These are phyloP conservation scores for Procambarus virginalis DNA, from an alignment of 1,140 invertebrate species.

Conservation along the genomic window DNA sequence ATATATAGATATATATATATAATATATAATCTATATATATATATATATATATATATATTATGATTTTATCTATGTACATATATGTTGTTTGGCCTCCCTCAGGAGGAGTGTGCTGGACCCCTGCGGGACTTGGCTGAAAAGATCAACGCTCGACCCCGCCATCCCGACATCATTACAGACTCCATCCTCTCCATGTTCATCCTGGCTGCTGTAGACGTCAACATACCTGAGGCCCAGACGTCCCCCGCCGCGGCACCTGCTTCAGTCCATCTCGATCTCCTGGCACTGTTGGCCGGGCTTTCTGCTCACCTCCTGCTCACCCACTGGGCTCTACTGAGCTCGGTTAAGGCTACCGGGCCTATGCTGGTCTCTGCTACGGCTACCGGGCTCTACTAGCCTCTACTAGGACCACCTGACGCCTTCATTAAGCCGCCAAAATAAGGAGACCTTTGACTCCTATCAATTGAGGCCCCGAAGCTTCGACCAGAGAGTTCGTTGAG, in stretches of 20 bases:
- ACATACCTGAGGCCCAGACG: constrained; percentile 73
- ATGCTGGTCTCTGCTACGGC: no score
- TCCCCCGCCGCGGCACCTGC: constrained; percentile 39
- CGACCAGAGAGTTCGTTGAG: neutral
- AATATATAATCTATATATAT: no score
- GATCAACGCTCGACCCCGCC: constrained; percentile 83
- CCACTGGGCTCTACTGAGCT: neutral
- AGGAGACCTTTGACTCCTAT: neutral
- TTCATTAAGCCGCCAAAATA: neutral
- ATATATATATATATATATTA: no score
- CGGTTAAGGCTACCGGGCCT: neutral
- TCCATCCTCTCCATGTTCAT: constrained; percentile 91
- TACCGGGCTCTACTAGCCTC: no score
- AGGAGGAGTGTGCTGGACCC: constrained; percentile 88
- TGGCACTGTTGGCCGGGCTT: constrained; percentile 7
- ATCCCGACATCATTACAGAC: constrained; percentile 89
- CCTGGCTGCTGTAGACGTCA: constrained; percentile 91
- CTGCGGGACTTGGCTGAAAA: constrained; percentile 86
- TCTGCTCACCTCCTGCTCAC: neutral
- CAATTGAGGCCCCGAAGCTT: neutral
- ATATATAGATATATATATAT: no score
- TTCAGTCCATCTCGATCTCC: neutral
- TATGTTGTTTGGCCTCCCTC: constrained; percentile 72
- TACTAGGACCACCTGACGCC: constrained; percentile 14
- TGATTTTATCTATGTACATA: neutral